phyloP scores from a whole-genome alignment of 35 echinoderm and acorn worm genomes.

The Acanthaster planci region DNA sequence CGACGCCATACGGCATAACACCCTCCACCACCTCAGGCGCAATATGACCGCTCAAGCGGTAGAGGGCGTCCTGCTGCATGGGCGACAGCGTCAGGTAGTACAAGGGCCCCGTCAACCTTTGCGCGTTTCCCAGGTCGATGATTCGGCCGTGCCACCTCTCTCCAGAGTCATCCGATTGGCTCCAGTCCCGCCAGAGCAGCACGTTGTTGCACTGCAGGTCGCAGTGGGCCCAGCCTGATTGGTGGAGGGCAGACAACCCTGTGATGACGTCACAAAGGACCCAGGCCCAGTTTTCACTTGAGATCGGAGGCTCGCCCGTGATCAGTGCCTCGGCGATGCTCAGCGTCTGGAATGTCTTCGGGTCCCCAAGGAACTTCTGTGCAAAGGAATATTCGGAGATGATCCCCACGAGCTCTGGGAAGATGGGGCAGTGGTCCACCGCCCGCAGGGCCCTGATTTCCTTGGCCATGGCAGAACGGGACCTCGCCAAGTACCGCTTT shows the following conservation, averaged over 20 bases:
- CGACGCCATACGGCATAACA: neutral
- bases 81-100: neutral
- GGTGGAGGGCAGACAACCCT: slow-evolving; percentile 6
- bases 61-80: neutral
- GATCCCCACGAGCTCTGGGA: neutral
- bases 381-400: neutral
- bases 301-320: neutral
- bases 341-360: neutral
- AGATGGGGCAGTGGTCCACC: slow-evolving; percentile 7
- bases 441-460: neutral
- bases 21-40: neutral
- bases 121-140: slow-evolving; percentile 14
- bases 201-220: slow-evolving; percentile 8
- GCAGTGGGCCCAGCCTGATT: slow-evolving; percentile 22
- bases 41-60: neutral
- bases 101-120: neutral
- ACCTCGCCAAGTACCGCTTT: neutral
- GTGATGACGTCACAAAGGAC: neutral
- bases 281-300: neutral
- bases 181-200: neutral
- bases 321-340: neutral
- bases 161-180: neutral
- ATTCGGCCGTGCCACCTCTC: neutral
- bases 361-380: neutral
- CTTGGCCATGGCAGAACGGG: neutral